Percentiles rank a stretch among this genome's conserved stretches.
Conservation (phyloP, 2,797 vertebrate species). For the Brachymystax lenok region DNA sequence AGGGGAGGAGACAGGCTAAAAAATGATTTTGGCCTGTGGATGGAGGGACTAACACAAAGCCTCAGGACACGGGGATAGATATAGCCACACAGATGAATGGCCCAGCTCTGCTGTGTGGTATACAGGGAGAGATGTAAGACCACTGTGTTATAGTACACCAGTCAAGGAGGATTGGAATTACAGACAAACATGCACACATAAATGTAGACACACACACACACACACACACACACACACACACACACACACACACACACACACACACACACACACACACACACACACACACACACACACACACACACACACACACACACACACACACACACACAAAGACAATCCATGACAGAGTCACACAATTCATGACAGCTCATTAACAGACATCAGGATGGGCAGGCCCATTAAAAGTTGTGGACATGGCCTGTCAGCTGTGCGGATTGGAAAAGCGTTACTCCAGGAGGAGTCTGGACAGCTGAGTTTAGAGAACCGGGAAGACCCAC, state of each 20-base stretch:
- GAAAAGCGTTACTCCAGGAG: constrained; percentile 34
- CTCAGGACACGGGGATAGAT: constrained; percentile 39
- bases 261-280: constrained; percentile 5
- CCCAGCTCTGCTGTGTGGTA: constrained; percentile 29
- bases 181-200: background rate
- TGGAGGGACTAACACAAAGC: constrained; percentile 21
- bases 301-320: constrained; percentile 1
- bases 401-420: constrained; percentile 47
- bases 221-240: background rate
- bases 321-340: constrained; percentile 11
- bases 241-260: constrained; percentile 26
- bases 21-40: background rate
- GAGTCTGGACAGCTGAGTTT: constrained; percentile 36
- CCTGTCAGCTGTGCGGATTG: constrained; percentile 40
- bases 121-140: constrained; percentile 26
- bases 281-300: constrained; percentile 18
- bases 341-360: background rate
- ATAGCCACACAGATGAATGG: constrained; percentile 41
- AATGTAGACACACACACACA: background rate
- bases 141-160: constrained; percentile 22
- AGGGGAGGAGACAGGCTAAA: too few relatives aligned
- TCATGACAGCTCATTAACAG: constrained; percentile 24
- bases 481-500: background rate
- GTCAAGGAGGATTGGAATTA: background rate
- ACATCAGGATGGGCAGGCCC: constrained; percentile 48